Evolutionary conservation across 2,797 vertebrate genomes (phyloP), one percentile per base, ranked within the genome.

Genomic region (Notamacropus eugenii): DNA sequence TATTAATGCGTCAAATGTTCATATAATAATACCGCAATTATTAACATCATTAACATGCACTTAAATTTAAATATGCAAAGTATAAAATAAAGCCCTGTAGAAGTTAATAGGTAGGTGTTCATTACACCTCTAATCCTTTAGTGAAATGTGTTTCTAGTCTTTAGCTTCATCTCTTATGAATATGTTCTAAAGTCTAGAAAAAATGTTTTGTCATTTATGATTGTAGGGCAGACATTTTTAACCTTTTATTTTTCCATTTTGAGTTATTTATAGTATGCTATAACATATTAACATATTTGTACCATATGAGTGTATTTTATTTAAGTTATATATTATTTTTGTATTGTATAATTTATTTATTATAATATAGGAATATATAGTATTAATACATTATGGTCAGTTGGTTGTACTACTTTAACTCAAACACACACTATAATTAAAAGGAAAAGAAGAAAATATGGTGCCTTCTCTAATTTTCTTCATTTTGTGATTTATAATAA

Each of bases 391-490:
- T 34, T 46, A 87, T 24, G 40, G 90, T 74, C 34, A 82, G 58
- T 57, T 90, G 59, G 56, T 95, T 67, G 50, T 82, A 82, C 3
- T 46, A 40, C n/a, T 74, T 74, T 82, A 82, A 82, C n/a, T 82
- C 93, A 62, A 96, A 87, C 95, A 31, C 55, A 87, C 95, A 34
- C 31, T 12, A 22, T n/a, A 58, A 34, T 94, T 95, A 57, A 58
- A 27, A 87, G 54, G 90, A 29, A 74, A 54, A 74, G 40, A 93
- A 93, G 92, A 82, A 46, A 55, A 90, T 54, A 57, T 59, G 55
- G 19, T 50, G 31, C 27, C 90, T 90, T 82, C n/a, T 87, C 0
- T 22, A 5, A 90, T 92, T 93, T 90, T 58, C 58, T 46, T 31
- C 50, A 31, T 91, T 95, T 56, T 16, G 1, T 1, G 11, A 95